A percentile compares a stretch with the other conserved stretches of the same genome.
Evolutionary conservation across 2,797 vertebrate species (phyloP).

Genomic region (Rhynchonycteris naso): DNA sequence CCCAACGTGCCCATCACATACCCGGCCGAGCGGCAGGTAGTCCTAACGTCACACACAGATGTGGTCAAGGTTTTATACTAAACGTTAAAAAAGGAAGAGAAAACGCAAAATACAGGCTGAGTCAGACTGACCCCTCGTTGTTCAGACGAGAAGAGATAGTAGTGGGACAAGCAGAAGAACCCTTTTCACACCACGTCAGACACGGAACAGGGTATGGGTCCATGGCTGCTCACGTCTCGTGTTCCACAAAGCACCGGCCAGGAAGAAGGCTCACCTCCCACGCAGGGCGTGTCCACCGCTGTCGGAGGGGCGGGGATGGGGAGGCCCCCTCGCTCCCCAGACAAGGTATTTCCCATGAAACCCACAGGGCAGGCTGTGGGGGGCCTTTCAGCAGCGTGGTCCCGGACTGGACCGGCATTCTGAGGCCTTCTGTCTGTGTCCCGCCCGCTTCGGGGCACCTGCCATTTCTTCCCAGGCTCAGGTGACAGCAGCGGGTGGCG

Average conservation of each 20-base stretch:
- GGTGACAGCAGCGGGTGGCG: not conserved
- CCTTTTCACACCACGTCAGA: not conserved
- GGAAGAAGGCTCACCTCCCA: not conserved
- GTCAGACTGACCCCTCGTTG: slow-evolving; percentile 47
- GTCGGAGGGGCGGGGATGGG: not conserved
- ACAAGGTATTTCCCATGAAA: slow-evolving; percentile 20
- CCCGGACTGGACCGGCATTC: too few species aligned
- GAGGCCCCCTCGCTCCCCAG: not conserved
- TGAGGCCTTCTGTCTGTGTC: too few species aligned
- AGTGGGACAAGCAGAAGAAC: not conserved
- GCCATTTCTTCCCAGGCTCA: not conserved
- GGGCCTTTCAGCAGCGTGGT: too few species aligned
- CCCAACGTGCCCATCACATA: slow-evolving; percentile 46
- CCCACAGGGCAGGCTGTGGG: not conserved
- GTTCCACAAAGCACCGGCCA: not conserved
- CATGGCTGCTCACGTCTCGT: not conserved
- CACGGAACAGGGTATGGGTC: not conserved
- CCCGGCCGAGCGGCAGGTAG: slow-evolving; percentile 29
- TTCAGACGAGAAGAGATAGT: slow-evolving; percentile 59
- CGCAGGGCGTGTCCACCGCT: not conserved
- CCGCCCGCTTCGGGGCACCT: not conserved
- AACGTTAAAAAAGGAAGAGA: slow-evolving; percentile 42
- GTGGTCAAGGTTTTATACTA: slow-evolving; percentile 58
- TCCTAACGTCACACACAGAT: slow-evolving; percentile 68
- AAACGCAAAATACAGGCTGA: not conserved